phyloP scores from a whole-genome alignment of 2,888 invertebrate species.

The Uloborus plumipes region DNA sequence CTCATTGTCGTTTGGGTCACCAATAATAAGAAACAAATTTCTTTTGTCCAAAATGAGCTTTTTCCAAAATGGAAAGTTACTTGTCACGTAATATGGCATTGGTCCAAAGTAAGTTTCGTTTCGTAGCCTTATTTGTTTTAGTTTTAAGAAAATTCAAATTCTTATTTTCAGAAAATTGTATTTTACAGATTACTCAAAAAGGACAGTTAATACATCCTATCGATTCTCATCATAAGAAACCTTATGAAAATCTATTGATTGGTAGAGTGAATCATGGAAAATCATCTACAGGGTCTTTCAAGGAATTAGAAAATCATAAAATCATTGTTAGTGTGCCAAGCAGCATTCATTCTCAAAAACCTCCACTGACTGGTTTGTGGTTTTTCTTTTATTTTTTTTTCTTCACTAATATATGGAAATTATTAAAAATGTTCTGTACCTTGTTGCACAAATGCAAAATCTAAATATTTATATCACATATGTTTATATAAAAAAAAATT shows the following conservation, averaged over 20 bases:
- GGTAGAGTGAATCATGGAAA: constrained; percentile 19
- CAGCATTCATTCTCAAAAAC: constrained; percentile 95
- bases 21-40: constrained; percentile 81
- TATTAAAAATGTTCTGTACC: too few species aligned
- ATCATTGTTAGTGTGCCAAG: constrained; percentile 88
- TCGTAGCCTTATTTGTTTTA: not conserved
- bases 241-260: constrained; percentile 59
- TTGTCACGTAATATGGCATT: constrained; percentile 44
- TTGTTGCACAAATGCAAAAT: too few species aligned
- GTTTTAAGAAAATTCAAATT: not conserved
- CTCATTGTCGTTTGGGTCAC: constrained; percentile 93
- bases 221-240: constrained; percentile 59
- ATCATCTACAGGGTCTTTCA: not conserved
- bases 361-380: constrained; percentile 81
- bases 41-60: constrained; percentile 78
- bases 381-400: too few species aligned
- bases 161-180: not conserved
- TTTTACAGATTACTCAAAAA: constrained; percentile 49
- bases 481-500: too few species aligned
- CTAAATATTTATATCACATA: too few species aligned
- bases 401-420: too few species aligned
- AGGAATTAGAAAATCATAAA: constrained; percentile 70
- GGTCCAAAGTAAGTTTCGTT: constrained; percentile 50
- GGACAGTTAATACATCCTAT: constrained; percentile 41
- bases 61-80: constrained; percentile 44